Conservation (phyloP, 2,113 vertebrate genomes). For the Mus pahari region DNA sequence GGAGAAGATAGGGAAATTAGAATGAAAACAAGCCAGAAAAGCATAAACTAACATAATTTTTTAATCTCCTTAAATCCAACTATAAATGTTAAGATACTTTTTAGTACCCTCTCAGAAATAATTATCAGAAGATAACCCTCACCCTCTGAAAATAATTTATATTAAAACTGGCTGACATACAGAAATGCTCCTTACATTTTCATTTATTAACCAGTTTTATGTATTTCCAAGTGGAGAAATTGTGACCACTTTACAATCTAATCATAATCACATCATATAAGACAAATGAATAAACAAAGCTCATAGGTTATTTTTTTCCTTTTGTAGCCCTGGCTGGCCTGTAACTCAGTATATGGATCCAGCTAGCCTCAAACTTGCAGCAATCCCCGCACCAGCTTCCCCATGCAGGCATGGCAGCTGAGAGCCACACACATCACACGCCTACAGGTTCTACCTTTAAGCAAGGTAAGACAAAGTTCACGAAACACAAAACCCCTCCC, state of each 20-base stretch:
- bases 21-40: slow-evolving; percentile 54
- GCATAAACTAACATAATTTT: not conserved
- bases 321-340: not conserved
- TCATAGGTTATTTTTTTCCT: not conserved
- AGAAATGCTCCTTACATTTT: not conserved
- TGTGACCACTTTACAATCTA: slow-evolving; percentile 10
- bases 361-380: not conserved
- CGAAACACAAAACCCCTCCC: slow-evolving; percentile 38
- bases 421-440: too few relatives aligned
- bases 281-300: not conserved
- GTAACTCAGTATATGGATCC: not conserved
- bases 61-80: not conserved
- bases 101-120: slow-evolving; percentile 44
- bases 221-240: not conserved
- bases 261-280: not conserved
- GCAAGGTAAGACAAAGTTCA: not conserved
- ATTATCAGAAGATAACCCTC: not conserved
- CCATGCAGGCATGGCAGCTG: not conserved
- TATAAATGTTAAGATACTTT: slow-evolving; percentile 30
- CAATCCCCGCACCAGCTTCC: not conserved
- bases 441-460: not conserved
- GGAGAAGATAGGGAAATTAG: not conserved
- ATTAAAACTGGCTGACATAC: slow-evolving; percentile 28
- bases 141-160: slow-evolving; percentile 1
- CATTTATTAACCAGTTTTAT: slow-evolving; percentile 1